Evolutionary conservation across 2,113 vertebrate genomes (phyloP), one percentile per base, ranked within the genome.

Genomic region (Carassius carassius): DNA sequence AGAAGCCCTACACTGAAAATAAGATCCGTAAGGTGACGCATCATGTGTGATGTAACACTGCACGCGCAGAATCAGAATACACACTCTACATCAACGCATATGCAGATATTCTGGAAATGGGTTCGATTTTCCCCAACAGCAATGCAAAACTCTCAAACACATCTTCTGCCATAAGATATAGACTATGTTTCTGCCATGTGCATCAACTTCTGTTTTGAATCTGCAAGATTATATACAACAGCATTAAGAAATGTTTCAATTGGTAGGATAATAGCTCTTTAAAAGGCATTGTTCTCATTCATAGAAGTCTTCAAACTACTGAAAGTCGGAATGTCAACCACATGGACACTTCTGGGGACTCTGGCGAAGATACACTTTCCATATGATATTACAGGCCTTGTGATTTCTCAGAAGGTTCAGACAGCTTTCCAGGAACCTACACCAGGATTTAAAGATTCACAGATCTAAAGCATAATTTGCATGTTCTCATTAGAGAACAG

Each of bases 1-100:
- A 88, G 85, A 12, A 2, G 54, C 19, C 8, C 35, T 32, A 74
- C 23, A 74, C 83, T 63, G 41, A 14, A 73, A 69, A 2, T 35
- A 0, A 56, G 78, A 63, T 67, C 65, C 17, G 19, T 35, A 16
- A 69, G 65, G 65, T 35, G 65, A 17, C 63, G 9, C 7, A 29
- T 29, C 29, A 29, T 29, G 7, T 67, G 29, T 35, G 65, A 67
- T 67, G 7, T 67, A 19, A 35, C 65, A 35, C 16, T 67, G 29
- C 65, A 67, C 0, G 29, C 17, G 29, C 14, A 8, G 14, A 16
- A 69, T 69, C 29, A 17, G 17, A 16, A 67, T 67, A 35, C 2
- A 72, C 17, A 41, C 32, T 32, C 29, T 35, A 69, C 14, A 67
- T 67, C 16, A 10, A 54, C 16, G 21, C 19, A 37, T 5, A 37